These are phyloP conservation scores for Potamilus streckersoni DNA, from an alignment of 1,140 invertebrate genomes.

Conservation along the genomic window DNA sequence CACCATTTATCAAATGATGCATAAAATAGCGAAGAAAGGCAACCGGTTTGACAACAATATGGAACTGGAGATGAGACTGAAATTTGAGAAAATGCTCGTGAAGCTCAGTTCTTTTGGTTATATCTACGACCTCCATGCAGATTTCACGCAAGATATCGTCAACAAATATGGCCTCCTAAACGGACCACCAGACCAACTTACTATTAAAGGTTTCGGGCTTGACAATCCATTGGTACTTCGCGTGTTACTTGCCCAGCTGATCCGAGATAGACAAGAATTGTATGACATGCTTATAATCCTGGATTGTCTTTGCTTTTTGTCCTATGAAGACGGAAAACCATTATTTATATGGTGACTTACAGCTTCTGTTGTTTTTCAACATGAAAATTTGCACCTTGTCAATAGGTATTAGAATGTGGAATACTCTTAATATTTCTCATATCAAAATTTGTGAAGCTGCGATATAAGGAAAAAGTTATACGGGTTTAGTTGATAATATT, in stretches of 20 bases:
- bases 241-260: slow-evolving; percentile 34
- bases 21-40: slow-evolving; percentile 29
- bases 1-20: slow-evolving; percentile 48
- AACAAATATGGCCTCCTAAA: slow-evolving; percentile 53
- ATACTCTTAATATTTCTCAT: too few species aligned
- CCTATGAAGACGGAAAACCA: slow-evolving; percentile 42
- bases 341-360: slow-evolving; percentile 47
- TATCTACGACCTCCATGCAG: slow-evolving; percentile 35
- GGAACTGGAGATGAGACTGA: slow-evolving; percentile 24
- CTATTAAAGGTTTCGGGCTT: slow-evolving; percentile 30
- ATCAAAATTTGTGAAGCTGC: too few species aligned
- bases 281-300: slow-evolving; percentile 43
- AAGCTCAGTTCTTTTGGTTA: slow-evolving; percentile 38
- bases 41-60: slow-evolving; percentile 28
- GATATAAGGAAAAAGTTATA: too few species aligned
- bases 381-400: too few species aligned
- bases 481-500: too few species aligned
- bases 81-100: slow-evolving; percentile 36
- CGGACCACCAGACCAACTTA: slow-evolving; percentile 33
- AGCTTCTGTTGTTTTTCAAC: neutral
- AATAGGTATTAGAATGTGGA: too few species aligned
- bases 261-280: slow-evolving; percentile 30
- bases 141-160: slow-evolving; percentile 49
- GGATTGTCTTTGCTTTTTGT: slow-evolving; percentile 47
- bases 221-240: slow-evolving; percentile 37